Evolutionary conservation across 2,113 vertebrate species (phyloP).

Genomic region (Hydrolagus affinis): DNA sequence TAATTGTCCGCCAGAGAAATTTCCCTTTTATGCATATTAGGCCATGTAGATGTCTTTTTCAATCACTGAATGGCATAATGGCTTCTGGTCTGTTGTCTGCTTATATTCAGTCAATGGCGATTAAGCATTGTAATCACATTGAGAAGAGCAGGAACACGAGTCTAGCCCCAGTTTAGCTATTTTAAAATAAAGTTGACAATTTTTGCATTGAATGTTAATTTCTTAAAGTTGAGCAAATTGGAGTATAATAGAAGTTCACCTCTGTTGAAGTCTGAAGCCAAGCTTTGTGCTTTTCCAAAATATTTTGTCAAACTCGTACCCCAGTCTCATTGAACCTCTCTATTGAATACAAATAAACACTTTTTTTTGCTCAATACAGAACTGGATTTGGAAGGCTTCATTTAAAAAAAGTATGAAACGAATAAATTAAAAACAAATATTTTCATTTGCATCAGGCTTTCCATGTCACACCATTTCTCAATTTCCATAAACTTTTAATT

Average conservation of each 20-base stretch:
- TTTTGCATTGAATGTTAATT: constrained; percentile 22
- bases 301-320: constrained; percentile 9
- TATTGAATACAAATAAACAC: background rate
- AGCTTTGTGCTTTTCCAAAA: background rate
- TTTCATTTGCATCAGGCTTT: background rate
- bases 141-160: background rate
- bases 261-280: background rate
- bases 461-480: background rate
- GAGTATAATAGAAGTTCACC: background rate
- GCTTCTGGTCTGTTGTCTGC: background rate
- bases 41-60: background rate
- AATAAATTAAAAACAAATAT: background rate
- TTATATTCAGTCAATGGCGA: constrained; percentile 14
- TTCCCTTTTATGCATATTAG: background rate
- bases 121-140: constrained; percentile 12
- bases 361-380: background rate
- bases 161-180: background rate
- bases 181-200: background rate
- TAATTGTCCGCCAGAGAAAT: constrained; percentile 17
- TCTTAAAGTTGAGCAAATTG: background rate
- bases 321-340: background rate
- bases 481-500: background rate
- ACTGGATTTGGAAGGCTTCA: background rate
- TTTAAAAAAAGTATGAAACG: background rate
- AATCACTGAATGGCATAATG: background rate